A percentile compares a stretch with the other conserved stretches of the same genome.
Conservation (phyloP, 2,888 invertebrate genomes). For the Eupithecia pulchellata region DNA sequence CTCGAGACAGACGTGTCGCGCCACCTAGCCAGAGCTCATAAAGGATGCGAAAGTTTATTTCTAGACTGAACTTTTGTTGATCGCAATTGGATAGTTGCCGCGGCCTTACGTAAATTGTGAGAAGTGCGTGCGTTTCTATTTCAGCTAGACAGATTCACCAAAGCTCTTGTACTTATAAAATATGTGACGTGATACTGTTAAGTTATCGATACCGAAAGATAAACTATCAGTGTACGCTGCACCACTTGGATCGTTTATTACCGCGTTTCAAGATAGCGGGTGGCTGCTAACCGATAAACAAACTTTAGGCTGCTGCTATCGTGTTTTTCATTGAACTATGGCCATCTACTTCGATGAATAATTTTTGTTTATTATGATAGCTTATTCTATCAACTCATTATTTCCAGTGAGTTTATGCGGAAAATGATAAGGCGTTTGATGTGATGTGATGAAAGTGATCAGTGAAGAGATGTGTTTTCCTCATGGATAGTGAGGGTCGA, state of each 20-base stretch:
- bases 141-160: conserved; percentile 24
- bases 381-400: not conserved
- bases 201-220: conserved; percentile 51
- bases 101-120: conserved; percentile 67
- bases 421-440: conserved; percentile 34
- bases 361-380: conserved; percentile 33
- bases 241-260: conserved; percentile 62
- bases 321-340: conserved; percentile 48
- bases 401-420: conserved; percentile 14
- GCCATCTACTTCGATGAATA: conserved; percentile 47
- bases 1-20: conserved; percentile 60
- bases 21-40: conserved; percentile 57
- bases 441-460: too few species aligned
- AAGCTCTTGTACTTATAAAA: conserved; percentile 21
- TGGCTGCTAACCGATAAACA: conserved; percentile 63
- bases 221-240: conserved; percentile 51
- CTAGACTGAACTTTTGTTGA: conserved; percentile 65
- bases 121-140: conserved; percentile 41
- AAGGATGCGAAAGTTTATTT: conserved; percentile 75
- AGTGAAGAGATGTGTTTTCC: conserved; percentile 53
- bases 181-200: conserved; percentile 43
- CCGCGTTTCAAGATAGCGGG: conserved; percentile 55
- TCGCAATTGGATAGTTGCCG: conserved; percentile 65
- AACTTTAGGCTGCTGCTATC: conserved; percentile 51
- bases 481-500: conserved; percentile 80